These are phyloP conservation scores for Plestiodon gilberti DNA, from an alignment of 2,113 vertebrate genomes.

Conservation along the genomic window DNA sequence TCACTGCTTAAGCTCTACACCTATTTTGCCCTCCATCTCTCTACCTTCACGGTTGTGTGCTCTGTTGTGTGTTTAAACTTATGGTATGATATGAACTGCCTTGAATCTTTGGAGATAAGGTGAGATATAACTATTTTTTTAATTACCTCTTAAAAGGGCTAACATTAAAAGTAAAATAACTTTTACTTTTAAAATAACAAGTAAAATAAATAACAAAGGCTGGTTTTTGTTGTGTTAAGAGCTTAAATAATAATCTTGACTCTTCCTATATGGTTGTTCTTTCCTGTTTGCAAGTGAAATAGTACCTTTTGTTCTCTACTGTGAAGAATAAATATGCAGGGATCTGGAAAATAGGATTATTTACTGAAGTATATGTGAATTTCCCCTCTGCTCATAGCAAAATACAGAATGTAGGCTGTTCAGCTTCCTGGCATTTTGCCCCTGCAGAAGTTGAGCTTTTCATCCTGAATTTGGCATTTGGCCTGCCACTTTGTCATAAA, in stretches of 20 bases:
- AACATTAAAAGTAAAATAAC: too few relatives aligned
- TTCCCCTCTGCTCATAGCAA: slow-evolving; percentile 12
- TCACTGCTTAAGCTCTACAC: too few relatives aligned
- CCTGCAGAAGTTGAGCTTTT: slow-evolving; percentile 52
- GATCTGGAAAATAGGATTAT: rapidly evolving
- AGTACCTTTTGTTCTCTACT: slow-evolving; percentile 9
- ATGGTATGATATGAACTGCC: too few relatives aligned
- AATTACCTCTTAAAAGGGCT: too few relatives aligned
- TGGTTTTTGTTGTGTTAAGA: slow-evolving; percentile 16
- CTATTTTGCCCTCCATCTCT: too few relatives aligned
- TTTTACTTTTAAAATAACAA: not conserved
- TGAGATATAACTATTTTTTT: too few relatives aligned
- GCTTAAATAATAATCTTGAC: slow-evolving; percentile 24
- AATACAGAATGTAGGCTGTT: slow-evolving; percentile 1
- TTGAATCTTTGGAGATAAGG: too few relatives aligned
- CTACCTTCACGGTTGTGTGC: too few relatives aligned
- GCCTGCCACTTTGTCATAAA: slow-evolving; percentile 44
- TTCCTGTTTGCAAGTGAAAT: not conserved
- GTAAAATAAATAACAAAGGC: not conserved
- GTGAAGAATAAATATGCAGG: not conserved
- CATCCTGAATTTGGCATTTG: slow-evolving; percentile 41
- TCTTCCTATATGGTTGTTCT: slow-evolving; percentile 29
- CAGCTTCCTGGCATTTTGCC: slow-evolving; percentile 50
- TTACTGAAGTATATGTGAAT: not conserved
- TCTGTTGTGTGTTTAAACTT: too few relatives aligned